Conservation (phyloP, 2,888 invertebrate species). For the Chymomyza procnemis region DNA sequence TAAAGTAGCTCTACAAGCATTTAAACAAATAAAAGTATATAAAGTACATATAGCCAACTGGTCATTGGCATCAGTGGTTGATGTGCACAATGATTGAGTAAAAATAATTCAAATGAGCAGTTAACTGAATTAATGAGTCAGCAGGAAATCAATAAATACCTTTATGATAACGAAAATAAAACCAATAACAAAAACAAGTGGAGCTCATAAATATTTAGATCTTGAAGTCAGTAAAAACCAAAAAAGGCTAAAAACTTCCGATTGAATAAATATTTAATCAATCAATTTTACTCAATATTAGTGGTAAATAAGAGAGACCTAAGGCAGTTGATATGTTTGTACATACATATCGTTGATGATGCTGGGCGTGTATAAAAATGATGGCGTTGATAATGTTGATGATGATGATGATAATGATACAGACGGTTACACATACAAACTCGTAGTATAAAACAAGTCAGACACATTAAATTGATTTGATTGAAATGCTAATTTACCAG, state of each 20-base stretch:
- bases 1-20: neutral
- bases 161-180: slow-evolving; percentile 15
- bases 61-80: neutral
- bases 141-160: slow-evolving; percentile 5
- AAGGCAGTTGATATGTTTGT: slow-evolving; percentile 40
- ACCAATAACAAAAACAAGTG: neutral
- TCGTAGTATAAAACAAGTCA: slow-evolving; percentile 54
- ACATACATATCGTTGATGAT: neutral
- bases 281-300: slow-evolving; percentile 34
- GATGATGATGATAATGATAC: slow-evolving; percentile 36
- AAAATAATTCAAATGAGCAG: slow-evolving; percentile 13
- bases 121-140: slow-evolving; percentile 37
- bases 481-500: slow-evolving; percentile 68
- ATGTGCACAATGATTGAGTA: slow-evolving; percentile 1
- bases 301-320: neutral
- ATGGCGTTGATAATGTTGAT: slow-evolving; percentile 12
- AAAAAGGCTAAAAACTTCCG: slow-evolving; percentile 55
- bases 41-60: neutral
- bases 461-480: slow-evolving; percentile 70
- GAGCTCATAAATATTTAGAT: slow-evolving; percentile 16
- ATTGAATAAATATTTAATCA: slow-evolving; percentile 59
- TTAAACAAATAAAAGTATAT: neutral
- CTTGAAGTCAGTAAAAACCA: slow-evolving; percentile 14
- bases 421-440: neutral
- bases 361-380: no score